phyloP scores from a whole-genome alignment of 2,797 vertebrate genomes.

The Somateria mollissima region DNA sequence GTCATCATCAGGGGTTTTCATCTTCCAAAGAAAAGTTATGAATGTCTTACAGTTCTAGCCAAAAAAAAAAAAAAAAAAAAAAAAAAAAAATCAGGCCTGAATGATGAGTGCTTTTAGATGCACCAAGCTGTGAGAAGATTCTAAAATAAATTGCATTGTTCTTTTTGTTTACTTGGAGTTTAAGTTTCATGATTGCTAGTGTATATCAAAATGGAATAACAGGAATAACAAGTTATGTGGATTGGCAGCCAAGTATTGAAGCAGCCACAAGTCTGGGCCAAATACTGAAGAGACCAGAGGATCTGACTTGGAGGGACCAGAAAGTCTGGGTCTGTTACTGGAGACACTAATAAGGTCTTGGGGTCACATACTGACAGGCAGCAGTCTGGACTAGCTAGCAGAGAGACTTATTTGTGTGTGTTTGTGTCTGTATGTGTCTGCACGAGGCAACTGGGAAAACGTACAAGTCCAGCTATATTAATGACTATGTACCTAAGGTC shows the following conservation, averaged over 20 bases:
- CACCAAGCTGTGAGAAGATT: not conserved
- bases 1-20: too few relatives aligned
- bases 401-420: not conserved
- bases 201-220: not conserved
- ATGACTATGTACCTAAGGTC: not conserved
- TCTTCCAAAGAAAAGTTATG: not conserved
- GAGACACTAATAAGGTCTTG: not conserved
- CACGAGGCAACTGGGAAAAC: not conserved
- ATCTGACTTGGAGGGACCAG: not conserved
- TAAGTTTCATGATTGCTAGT: not conserved
- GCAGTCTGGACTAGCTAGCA: not conserved
- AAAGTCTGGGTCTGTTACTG: rapidly evolving
- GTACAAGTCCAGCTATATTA: not conserved
- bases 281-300: not conserved
- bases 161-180: not conserved
- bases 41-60: not conserved
- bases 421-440: not conserved
- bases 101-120: not conserved
- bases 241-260: not conserved
- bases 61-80: not conserved
- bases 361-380: too few relatives aligned
- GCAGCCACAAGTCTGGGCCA: not conserved
- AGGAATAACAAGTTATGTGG: too few relatives aligned
- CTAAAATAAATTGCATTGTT: not conserved
- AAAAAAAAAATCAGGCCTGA: not conserved